Evolutionary conservation across 1,140 invertebrate genomes (phyloP), one percentile per base, ranked within the genome.

Genomic region (Rhyzopertha dominica): DNA sequence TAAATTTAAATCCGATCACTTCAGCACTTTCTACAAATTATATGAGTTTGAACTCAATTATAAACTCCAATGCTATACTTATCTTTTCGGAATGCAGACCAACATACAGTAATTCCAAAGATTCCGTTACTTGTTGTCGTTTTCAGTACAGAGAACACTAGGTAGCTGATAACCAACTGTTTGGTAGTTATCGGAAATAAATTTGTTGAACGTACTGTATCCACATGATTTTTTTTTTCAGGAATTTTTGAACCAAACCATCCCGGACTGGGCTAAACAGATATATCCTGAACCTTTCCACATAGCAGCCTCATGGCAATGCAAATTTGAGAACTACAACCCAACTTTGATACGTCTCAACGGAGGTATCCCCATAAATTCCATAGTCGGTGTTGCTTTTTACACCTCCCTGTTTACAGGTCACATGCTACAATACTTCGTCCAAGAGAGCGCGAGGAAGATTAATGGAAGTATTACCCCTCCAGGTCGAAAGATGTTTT

Each of bases 401-500:
- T 26, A 8, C 7, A 26, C 24, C n/a, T 8, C 7, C 7, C 24
- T n/a, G 7, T 26, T 8, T 7, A 7, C 24, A n/a, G 24, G n/a
- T 8, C n/a, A 7, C 7, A 26, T 26, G 7, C 7, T 26, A 7
- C 7, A 26, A 8, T 8, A 7, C 7, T 26, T 26, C n/a, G 7
- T 26, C n/a, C n/a, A 8, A 8, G 24, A 8, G 7, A 8, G 24
- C 24, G 7, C 24, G n/a, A 7, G 7, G 7, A 26, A 26, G 7
- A 8, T n/a, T 26, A 8, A 8, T 26, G 7, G 7, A 8, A 8
- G 7, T 26, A 8, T 26, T n/a, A n/a, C n/a, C n/a, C n/a, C n/a
- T n/a, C n/a, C n/a, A n/a, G n/a, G n/a, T n/a, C n/a, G n/a, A 1
- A 81, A 80, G 47, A 53, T 82, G 26, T 69, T 69, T 32, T 47